Evolutionary conservation across 1,140 invertebrate genomes (phyloP).

Genomic region (Hyles vespertilio): DNA sequence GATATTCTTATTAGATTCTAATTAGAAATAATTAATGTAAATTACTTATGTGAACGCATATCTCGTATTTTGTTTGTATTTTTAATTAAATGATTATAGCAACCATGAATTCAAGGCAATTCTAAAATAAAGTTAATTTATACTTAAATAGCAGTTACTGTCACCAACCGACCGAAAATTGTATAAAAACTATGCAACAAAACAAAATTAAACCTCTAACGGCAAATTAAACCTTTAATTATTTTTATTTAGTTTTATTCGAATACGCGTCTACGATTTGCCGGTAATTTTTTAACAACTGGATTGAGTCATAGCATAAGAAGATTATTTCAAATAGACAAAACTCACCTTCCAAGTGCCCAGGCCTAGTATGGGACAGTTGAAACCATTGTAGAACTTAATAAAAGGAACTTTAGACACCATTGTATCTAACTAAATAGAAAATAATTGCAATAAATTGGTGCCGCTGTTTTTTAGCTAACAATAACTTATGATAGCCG

Average conservation of each 20-base stretch:
- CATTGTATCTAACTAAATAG: constrained; percentile 14
- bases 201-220: not conserved
- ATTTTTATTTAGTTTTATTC: not conserved
- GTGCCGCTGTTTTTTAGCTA: too few species aligned
- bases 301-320: not conserved
- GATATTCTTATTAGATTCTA: too few species aligned
- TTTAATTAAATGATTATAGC: too few species aligned
- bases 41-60: too few species aligned
- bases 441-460: not conserved
- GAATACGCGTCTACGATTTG: not conserved
- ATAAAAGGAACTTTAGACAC: constrained; percentile 27
- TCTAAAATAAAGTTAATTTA: too few species aligned
- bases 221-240: not conserved
- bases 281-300: not conserved
- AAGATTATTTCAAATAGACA: not conserved
- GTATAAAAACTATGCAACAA: not conserved
- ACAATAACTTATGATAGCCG: not conserved
- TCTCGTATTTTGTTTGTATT: too few species aligned
- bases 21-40: too few species aligned
- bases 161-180: not conserved
- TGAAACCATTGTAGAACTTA: constrained; percentile 31
- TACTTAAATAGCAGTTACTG: not conserved
- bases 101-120: too few species aligned
- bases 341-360: constrained; percentile 43
- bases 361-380: constrained; percentile 36